Evolutionary conservation across 2,888 invertebrate species (phyloP), one percentile per base, ranked within the genome.

Genomic region (Rhyacophila evoluta): DNA sequence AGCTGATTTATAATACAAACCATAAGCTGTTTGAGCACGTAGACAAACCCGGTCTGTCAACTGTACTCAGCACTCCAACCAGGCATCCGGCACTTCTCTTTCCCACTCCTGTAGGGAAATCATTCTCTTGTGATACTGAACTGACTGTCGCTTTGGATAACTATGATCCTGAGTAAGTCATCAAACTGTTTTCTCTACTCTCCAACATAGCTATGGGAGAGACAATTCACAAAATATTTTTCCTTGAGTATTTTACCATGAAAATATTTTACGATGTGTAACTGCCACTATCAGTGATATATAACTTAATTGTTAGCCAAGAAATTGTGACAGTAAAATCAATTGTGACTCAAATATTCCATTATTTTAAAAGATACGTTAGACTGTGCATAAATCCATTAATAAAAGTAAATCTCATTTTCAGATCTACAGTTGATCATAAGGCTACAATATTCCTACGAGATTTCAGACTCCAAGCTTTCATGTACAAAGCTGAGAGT

Each of bases 81-180:
- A 88, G 91, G 39, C 89, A 89, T 83, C 87, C 87, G 41, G 89
- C 92, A 3, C 91, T 94, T 86, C 87, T 95, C 81, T 96, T 96
- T 85, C 94, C 95, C 0, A 97, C 97, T 0, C 96, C 96, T 0
- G 95, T 97, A 6, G 96, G 96, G 15, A 95, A 95, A 85, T 95
- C 96, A 0, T 97, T 93, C 86, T 89, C 91, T 74, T 97, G 97
- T 85, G 91, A 91, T 67, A 92, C 92, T 74, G 95, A 94, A 86
- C 93, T 92, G 78, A 88, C 92, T 1, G 89, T 94, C 1, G 89
- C 93, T 0, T 87, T 97, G 81, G 87, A 89, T 83, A 91, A 89
- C 70, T 91, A 90, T 33, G 90, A 91, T 81, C 85, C 87, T 0
- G 87, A 84, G 89, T 89, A 77, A 86, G 86, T 6, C n/a, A n/a